Evolutionary conservation across 2,113 vertebrate genomes (phyloP), one percentile per base, ranked within the genome.

Genomic region (Leucosticte australis): DNA sequence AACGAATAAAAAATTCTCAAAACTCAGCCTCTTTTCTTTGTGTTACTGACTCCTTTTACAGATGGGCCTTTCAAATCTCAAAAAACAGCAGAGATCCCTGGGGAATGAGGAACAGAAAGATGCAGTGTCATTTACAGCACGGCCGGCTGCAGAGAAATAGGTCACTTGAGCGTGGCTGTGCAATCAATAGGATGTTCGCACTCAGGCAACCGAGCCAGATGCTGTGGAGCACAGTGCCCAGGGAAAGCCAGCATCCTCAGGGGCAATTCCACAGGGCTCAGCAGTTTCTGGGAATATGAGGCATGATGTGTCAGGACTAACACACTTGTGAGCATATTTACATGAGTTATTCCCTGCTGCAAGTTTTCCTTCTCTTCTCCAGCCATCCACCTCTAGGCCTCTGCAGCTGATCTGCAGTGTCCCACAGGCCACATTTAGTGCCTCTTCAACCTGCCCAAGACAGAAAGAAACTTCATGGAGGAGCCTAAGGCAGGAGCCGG

Each of bases 61-160:
- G 49, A 69, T 28, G 42, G 19, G 41, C 18, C 24, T 24, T 56
- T 44, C 0, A 0, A 75, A 17, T 46, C 60, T 56, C 62, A 63
- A 68, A 75, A n/a, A 39, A 0, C 33, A 71, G 69, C 44, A 50
- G 64, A 83, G 60, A 35, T 59, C 76, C 57, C 69, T 28, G 9
- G 33, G 31, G 73, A 90, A 83, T 2, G 52, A 71, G 80, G 87
- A 83, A 71, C 33, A 84, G 77, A 83, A 91, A 82, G 86, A 82
- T 21, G 56, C 49, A 83, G 26, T 81, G 60, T 90, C 91, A 64
- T 64, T 92, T 63, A 55, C 2, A 0, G 89, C 73, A 81, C 2
- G 19, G 30, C 56, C 11, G 44, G 69, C 80, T 87, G 64, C 2
- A 3, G 62, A 91, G 57, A 94, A 91, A 75, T 82, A 87, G 89